phyloP scores from a whole-genome alignment of 2,888 invertebrate species.

The Tipula unca region DNA sequence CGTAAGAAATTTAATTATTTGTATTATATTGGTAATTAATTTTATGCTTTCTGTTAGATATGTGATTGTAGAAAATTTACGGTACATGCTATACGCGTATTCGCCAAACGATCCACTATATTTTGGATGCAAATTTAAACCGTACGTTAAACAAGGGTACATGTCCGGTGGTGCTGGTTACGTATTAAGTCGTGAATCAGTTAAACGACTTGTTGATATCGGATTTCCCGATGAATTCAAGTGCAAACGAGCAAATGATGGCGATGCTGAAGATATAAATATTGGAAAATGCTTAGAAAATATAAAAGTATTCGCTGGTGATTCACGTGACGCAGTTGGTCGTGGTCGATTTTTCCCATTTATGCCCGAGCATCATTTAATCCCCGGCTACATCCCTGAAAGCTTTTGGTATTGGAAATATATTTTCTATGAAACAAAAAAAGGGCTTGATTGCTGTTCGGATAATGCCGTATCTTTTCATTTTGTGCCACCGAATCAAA shows the following conservation, averaged over 20 bases:
- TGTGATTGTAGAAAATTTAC: constrained; percentile 83
- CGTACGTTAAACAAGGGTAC: constrained; percentile 65
- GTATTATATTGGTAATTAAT: background rate
- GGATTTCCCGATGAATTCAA: constrained; percentile 53
- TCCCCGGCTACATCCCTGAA: constrained; percentile 49
- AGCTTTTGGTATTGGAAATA: constrained; percentile 91
- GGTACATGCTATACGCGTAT: constrained; percentile 70
- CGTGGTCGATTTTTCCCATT: constrained; percentile 92
- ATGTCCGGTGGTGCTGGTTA: constrained; percentile 89
- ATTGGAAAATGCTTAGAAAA: constrained; percentile 67
- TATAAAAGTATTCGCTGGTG: constrained; percentile 78
- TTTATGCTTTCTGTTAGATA: constrained; percentile 49
- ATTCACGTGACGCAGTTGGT: constrained; percentile 73
- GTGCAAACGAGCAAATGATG: constrained; percentile 41
- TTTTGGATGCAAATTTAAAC: constrained; percentile 84
- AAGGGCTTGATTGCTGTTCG: constrained; percentile 81
- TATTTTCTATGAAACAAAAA: constrained; percentile 83
- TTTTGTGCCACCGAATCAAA: constrained; percentile 80
- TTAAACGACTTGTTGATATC: constrained; percentile 61
- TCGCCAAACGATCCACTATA: constrained; percentile 63
- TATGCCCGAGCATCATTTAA: constrained; percentile 84
- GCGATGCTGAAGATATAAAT: constrained; percentile 74
- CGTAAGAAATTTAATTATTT: constrained; percentile 51
- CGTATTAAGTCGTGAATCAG: constrained; percentile 71
- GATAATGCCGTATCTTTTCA: constrained; percentile 93